Evolutionary conservation across 1,140 invertebrate genomes (phyloP), one percentile per base, ranked within the genome.

Genomic region (Trissolcus basalis): DNA sequence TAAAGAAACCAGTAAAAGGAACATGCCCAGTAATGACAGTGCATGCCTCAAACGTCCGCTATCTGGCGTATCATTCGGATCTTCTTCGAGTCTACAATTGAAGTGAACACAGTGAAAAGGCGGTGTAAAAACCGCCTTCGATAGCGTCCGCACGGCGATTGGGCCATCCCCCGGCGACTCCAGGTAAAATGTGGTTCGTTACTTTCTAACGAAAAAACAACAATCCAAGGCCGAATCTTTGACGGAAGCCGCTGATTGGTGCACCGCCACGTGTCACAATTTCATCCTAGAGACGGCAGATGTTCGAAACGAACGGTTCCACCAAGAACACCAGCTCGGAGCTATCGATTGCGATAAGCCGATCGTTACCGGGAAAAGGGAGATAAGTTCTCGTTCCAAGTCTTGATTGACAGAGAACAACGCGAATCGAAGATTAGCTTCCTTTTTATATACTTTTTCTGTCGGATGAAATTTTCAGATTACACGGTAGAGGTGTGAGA

Each of bases 291-390:
- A 84, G 77, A 79, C 78, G 83, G 82, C 87, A 88, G 86, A 87
- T 87, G 87, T 86, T 87, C 71, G 77, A 73, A 85, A 84, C 79
- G 82, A 85, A 80, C 82, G 50, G 72, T 61, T 41, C 50, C 43
- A 71, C 56, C 64, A 76, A 81, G 78, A 78, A 81, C 75, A 78
- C 63, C 44, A 74, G 58, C 51, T 63, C 64, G 75, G 72, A 81
- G 13, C 78, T 85, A 87, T 87, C 85, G 86, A 87, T 87, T 85
- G 83, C 80, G 85, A 86, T 87, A 87, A 82, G 81, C 77, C 75
- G 80, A 83, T 82, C 81, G 75, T 78, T 80, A 51, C 58, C 33
- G 13, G 47, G 36, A 27, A 39, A 45, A 39, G 64, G 36, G 61
- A 68, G 76, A 65, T 73, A 73, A 73, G 9, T 59, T 74, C 39